phyloP scores from a whole-genome alignment of 1,140 invertebrate genomes.

The Tetramorium simillimum region DNA sequence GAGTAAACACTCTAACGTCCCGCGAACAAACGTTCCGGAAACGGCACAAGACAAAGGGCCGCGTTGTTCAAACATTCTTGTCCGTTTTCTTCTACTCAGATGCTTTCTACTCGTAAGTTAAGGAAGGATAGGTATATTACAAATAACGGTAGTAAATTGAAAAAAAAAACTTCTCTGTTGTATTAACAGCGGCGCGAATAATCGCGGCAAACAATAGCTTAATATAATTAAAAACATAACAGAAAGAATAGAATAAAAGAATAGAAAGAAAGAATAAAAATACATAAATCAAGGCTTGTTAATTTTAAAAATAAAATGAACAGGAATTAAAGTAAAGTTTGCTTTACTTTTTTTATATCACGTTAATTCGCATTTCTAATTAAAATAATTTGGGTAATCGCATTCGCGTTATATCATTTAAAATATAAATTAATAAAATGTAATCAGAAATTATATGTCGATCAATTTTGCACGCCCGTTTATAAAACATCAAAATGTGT shows the following conservation, averaged over 20 bases:
- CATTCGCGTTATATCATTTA: background rate
- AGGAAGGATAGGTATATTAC: background rate
- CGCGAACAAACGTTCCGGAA: constrained; percentile 50
- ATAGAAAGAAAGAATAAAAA: background rate
- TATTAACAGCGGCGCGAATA: background rate
- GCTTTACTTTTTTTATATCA: background rate
- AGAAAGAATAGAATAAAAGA: background rate
- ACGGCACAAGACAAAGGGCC: constrained; percentile 42
- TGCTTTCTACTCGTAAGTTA: constrained; percentile 5
- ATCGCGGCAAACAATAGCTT: background rate
- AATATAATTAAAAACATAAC: background rate
- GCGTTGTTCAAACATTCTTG: constrained; percentile 45
- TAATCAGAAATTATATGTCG: constrained; percentile 3
- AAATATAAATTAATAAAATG: background rate
- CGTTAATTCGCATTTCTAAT: background rate
- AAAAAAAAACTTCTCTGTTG: constrained; percentile 16
- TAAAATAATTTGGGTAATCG: constrained; percentile 7
- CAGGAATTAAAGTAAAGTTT: background rate
- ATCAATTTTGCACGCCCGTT: background rate
- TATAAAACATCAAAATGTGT: constrained; percentile 13
- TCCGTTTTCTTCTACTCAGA: constrained; percentile 22
- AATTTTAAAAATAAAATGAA: background rate
- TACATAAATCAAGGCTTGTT: background rate
- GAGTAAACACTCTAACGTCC: constrained; percentile 47
- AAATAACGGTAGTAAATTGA: background rate